Evolutionary conservation across 2,888 invertebrate species (phyloP).

Genomic region (Luperina nickerlii): DNA sequence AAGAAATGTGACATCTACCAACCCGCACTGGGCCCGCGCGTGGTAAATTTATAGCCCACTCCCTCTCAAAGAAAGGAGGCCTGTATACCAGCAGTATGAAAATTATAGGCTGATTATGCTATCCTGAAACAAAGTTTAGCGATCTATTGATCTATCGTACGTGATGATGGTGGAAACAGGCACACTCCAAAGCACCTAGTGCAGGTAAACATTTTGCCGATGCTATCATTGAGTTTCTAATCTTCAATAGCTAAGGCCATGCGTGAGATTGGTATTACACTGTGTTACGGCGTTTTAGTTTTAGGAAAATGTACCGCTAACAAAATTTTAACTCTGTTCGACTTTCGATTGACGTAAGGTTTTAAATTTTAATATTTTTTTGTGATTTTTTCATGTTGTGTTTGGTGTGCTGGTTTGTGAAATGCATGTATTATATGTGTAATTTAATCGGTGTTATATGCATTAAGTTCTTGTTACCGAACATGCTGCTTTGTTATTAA

Average conservation of each 20-base stretch:
- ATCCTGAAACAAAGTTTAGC: neutral
- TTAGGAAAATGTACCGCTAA: slow-evolving; percentile 34
- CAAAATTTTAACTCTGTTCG: slow-evolving; percentile 3
- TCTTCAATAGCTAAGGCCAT: slow-evolving; percentile 33
- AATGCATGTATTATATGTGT: neutral
- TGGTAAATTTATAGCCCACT: neutral
- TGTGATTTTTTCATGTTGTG: neutral
- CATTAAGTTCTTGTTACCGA: neutral
- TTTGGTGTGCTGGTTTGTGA: neutral
- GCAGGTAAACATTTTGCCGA: neutral
- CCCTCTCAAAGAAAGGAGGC: no score
- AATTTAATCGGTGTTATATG: neutral
- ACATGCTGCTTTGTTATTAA: neutral
- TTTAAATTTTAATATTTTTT: neutral
- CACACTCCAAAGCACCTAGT: slow-evolving; percentile 5
- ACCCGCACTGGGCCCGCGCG: neutral
- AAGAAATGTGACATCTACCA: neutral
- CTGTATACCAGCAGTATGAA: no score
- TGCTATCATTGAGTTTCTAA: slow-evolving; percentile 51
- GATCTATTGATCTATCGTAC: neutral
- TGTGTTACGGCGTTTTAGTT: slow-evolving; percentile 32
- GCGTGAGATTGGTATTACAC: slow-evolving; percentile 48
- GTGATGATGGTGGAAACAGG: slow-evolving; percentile 39
- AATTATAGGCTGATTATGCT: neutral
- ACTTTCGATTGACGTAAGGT: slow-evolving; percentile 32